Percentiles rank a stretch among this genome's conserved stretches.
phyloP scores from a whole-genome alignment of 2,797 vertebrate genomes.

The Varecia variegata region DNA sequence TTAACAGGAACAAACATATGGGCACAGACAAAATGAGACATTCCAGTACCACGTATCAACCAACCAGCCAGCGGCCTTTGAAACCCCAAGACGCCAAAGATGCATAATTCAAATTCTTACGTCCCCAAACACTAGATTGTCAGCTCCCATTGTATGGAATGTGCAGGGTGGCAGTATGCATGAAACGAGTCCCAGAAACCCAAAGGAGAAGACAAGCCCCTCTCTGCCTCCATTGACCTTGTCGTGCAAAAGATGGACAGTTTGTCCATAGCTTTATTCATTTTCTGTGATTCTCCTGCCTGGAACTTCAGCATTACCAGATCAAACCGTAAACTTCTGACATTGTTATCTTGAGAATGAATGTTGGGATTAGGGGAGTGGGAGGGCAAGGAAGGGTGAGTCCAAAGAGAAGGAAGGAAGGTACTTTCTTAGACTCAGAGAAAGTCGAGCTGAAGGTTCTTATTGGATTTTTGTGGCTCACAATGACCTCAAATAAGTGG shows the following conservation, averaged over 20 bases:
- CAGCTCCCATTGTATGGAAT: neutral
- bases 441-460: neutral
- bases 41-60: neutral
- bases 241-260: neutral
- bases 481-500: neutral
- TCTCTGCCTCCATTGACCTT: neutral
- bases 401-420: neutral
- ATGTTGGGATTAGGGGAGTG: neutral
- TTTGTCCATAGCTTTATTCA: neutral
- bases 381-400: neutral
- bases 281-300: neutral
- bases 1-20: neutral
- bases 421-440: neutral
- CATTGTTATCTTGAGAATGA: neutral
- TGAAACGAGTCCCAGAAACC: neutral
- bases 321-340: neutral
- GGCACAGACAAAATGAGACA: neutral
- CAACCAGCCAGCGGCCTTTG: neutral
- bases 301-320: neutral
- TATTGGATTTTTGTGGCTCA: neutral
- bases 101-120: neutral
- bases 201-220: neutral
- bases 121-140: neutral
- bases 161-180: neutral
- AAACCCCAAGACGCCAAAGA: constrained; percentile 3